Evolutionary conservation across 2,888 invertebrate genomes (phyloP).

Genomic region (Drepana falcataria): DNA sequence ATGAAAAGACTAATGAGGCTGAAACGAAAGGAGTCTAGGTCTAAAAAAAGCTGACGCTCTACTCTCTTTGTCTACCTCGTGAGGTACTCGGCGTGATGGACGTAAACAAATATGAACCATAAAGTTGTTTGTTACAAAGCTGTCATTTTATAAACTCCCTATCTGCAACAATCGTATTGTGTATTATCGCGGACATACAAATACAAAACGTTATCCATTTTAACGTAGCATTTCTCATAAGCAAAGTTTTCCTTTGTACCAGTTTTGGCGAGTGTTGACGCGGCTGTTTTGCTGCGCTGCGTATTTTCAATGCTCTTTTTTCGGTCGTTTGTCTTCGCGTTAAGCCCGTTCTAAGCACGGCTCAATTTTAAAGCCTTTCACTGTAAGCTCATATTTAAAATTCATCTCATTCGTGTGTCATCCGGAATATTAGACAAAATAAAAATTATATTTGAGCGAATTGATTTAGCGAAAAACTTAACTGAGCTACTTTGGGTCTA

Average conservation of each 20-base stretch:
- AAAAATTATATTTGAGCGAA: no score
- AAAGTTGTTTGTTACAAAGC: not conserved
- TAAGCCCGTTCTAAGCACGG: slow-evolving; percentile 27
- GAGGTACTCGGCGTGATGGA: no score
- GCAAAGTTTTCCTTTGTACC: slow-evolving; percentile 8
- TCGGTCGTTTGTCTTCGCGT: slow-evolving; percentile 45
- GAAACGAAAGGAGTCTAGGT: no score
- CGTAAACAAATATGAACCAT: no score
- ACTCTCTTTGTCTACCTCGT: no score
- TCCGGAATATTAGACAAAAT: not conserved
- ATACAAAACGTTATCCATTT: not conserved
- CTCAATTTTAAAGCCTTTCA: slow-evolving; percentile 12
- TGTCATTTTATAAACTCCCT: not conserved
- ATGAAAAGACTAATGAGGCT: no score
- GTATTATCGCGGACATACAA: not conserved
- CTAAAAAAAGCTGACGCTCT: no score
- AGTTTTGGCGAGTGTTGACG: slow-evolving; percentile 1
- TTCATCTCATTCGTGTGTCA: not conserved
- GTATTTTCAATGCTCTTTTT: slow-evolving; percentile 38
- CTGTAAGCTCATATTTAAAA: slow-evolving; percentile 7
- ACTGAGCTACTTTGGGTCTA: no score
- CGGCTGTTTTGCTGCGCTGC: slow-evolving; percentile 26
- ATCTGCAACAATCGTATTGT: not conserved
- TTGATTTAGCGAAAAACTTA: no score
- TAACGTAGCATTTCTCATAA: slow-evolving; percentile 1